Percentiles rank a stretch among this genome's conserved stretches.
These are phyloP conservation scores for Phoxinus phoxinus DNA, from an alignment of 2,113 vertebrate genomes.

Conservation along the genomic window DNA sequence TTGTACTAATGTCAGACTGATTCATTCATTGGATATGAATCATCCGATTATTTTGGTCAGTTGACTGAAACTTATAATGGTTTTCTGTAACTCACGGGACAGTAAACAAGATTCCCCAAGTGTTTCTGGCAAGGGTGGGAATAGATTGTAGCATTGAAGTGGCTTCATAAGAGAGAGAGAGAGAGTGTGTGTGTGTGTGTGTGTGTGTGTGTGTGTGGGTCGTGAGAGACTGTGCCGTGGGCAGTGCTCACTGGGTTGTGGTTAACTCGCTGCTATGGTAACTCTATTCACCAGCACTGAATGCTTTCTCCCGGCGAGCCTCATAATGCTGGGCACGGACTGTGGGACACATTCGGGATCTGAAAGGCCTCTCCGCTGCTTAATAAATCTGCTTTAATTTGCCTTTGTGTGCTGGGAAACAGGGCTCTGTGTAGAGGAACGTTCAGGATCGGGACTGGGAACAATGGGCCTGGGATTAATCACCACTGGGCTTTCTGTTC, in stretches of 20 bases:
- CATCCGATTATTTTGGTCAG: neutral
- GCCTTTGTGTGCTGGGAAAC: slow-evolving; percentile 56
- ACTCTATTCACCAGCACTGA: slow-evolving; percentile 84
- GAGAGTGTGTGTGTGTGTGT: neutral
- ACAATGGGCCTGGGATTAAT: neutral
- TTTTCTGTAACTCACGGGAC: too few species aligned
- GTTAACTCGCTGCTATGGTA: slow-evolving; percentile 87
- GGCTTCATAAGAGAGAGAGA: neutral
- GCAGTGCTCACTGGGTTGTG: slow-evolving; percentile 83
- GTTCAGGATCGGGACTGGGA: neutral
- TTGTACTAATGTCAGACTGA: neutral
- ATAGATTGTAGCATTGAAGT: neutral
- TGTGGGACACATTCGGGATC: slow-evolving; percentile 77
- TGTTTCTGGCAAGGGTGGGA: neutral
- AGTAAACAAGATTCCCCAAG: neutral
- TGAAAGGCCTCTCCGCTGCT: slow-evolving; percentile 45
- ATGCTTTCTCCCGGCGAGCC: slow-evolving; percentile 85
- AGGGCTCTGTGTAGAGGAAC: slow-evolving; percentile 8
- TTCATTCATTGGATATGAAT: neutral
- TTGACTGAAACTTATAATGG: neutral
- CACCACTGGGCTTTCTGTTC: neutral
- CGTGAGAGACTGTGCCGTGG: slow-evolving; percentile 80
- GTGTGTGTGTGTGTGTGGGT: slow-evolving; percentile 52
- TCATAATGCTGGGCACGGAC: slow-evolving; percentile 84
- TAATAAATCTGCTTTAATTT: slow-evolving; percentile 64